Evolutionary conservation across 2,888 invertebrate genomes (phyloP).

Genomic region (Mythimna pallens): DNA sequence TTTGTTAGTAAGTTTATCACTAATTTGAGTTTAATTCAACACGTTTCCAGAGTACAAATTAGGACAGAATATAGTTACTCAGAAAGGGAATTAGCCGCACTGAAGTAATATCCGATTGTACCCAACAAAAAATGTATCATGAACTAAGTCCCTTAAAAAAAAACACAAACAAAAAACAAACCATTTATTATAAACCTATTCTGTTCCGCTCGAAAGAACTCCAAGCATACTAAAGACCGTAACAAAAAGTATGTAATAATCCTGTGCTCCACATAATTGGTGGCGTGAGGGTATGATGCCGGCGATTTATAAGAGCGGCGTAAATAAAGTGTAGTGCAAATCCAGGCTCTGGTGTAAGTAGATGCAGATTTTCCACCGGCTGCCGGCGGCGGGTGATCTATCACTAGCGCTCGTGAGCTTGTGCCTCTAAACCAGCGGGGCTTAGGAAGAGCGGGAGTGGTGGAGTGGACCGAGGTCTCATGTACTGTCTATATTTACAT

Average conservation of each 20-base stretch:
- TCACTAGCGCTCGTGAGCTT: constrained; percentile 71
- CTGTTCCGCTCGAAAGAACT: constrained; percentile 23
- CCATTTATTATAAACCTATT: constrained; percentile 22
- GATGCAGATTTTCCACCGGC: constrained; percentile 82
- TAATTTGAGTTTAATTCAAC: neutral
- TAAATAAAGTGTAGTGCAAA: constrained; percentile 82
- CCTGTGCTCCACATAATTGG: constrained; percentile 57
- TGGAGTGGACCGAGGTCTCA: neutral
- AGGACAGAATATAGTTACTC: neutral
- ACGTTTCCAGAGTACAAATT: neutral
- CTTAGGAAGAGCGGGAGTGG: neutral
- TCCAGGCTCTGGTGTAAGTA: constrained; percentile 77
- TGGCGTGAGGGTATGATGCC: constrained; percentile 62
- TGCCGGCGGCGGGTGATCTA: constrained; percentile 83
- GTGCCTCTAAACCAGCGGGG: constrained; percentile 44
- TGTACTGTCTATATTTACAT: neutral
- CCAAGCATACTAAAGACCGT: constrained; percentile 14
- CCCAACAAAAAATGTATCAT: neutral
- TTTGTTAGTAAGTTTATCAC: neutral
- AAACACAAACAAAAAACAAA: constrained; percentile 37
- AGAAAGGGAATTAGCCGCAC: too few species aligned
- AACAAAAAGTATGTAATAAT: constrained; percentile 52
- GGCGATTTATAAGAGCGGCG: constrained; percentile 76
- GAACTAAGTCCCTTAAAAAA: neutral
- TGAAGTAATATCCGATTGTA: neutral